Base-by-base conservation (phyloP, 2,888 invertebrate genomes). In the Caenorhabditis sp. region DNA sequence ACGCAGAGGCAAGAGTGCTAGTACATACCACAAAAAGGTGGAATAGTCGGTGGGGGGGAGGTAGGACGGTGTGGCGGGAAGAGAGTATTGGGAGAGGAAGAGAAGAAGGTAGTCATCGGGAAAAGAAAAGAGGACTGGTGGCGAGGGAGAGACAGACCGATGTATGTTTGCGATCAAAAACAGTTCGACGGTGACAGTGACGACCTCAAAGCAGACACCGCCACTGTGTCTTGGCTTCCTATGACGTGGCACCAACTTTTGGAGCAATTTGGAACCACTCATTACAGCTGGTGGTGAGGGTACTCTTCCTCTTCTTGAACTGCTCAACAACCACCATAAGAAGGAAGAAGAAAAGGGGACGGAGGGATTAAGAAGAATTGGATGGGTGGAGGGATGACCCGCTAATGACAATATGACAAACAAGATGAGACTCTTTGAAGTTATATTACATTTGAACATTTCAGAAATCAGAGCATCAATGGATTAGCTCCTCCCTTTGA, bases 11-110 rank as follows among this genome's bases (percentile, higher is more conserved):
- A 63, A 69, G n/a, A n/a, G 69, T 69, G 77, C 79, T 79, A 79
- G 79, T 79, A 79, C 79, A 79, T 79, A 79, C 79, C 79, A 70
- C 79, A 79, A 79, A 79, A 79, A 79, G 79, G 79, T 70, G 79
- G 79, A 79, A 70, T 70, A 79, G 70, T 70, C 70, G 79, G 69
- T 49, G 70, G 56, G 54, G 70, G 64, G 70, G 70, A 70, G 79
- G 54, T 54, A 54, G 54, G 72, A 35, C 58, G 72, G 72, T 69
- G 79, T 79, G 70, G 79, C 70, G 79, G 79, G 68, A 77, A 44
- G 44, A 56, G 63, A 56, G 64, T 47, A 47, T 47, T 47, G 47
- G 47, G 19, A n/a, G n/a, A n/a, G n/a, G n/a, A n/a, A n/a, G 19
- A 47, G 63, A 41, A 54, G 22, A 35, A 64, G 79, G 69, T 61